Percentiles rank a stretch among this genome's conserved stretches.
These are phyloP conservation scores for Polyommatus iphigenia DNA, from an alignment of 2,888 invertebrate genomes.

Conservation along the genomic window DNA sequence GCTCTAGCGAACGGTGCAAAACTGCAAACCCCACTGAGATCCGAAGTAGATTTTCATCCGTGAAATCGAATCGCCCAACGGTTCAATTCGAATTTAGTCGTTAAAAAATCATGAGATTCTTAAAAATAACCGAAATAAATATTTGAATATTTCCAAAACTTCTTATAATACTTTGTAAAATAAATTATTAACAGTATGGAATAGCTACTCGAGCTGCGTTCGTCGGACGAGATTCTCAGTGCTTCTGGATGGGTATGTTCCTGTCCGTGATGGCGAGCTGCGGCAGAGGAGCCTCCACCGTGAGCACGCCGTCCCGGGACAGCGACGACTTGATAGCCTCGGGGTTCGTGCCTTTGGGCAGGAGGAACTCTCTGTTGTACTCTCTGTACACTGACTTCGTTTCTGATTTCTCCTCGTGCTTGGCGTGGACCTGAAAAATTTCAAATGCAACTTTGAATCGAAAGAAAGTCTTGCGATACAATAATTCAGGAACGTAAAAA, in stretches of 20 bases:
- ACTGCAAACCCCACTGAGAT: constrained; percentile 48
- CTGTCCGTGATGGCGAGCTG: constrained; percentile 90
- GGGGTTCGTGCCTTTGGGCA: constrained; percentile 98
- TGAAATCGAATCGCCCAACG: constrained; percentile 51
- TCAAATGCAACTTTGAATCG: background rate
- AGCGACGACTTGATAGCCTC: constrained; percentile 97
- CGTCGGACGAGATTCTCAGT: constrained; percentile 60
- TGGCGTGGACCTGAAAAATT: constrained; percentile 92
- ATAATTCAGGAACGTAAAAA: background rate
- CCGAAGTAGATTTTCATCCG: constrained; percentile 51
- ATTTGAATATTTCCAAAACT: constrained; percentile 64
- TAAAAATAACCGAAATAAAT: constrained; percentile 67
- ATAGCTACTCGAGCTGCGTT: constrained; percentile 64
- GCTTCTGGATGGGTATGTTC: constrained; percentile 89
- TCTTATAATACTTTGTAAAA: constrained; percentile 71
- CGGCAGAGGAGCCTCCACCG: constrained; percentile 97
- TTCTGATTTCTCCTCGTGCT: constrained; percentile 98
- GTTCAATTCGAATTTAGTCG: constrained; percentile 47
- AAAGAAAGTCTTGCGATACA: background rate
- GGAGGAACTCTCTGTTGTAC: constrained; percentile 97
- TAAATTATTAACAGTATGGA: constrained; percentile 78
- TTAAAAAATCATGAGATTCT: constrained; percentile 72
- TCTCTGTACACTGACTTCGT: constrained; percentile 98
- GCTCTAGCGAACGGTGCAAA: constrained; percentile 53
- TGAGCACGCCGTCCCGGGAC: constrained; percentile 97